Evolutionary conservation across 2,113 vertebrate genomes (phyloP).

Genomic region (Mirounga angustirostris): DNA sequence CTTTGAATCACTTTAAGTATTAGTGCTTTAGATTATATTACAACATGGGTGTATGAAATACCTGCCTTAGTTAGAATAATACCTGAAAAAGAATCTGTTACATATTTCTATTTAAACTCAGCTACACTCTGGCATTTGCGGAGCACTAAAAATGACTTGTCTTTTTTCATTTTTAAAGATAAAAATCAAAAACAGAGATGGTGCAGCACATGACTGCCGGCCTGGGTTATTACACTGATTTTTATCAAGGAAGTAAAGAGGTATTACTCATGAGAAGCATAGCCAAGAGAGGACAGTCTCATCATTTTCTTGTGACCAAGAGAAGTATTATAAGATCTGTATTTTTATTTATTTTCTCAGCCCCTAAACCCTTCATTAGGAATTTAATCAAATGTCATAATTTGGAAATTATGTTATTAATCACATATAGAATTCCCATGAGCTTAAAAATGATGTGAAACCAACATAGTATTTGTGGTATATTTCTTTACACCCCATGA

Average conservation of each 20-base stretch:
- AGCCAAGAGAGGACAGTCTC: background rate
- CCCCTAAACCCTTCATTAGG: background rate
- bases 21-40: constrained; percentile 20
- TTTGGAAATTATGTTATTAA: constrained; percentile 13
- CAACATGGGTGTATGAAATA: background rate
- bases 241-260: background rate
- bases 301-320: background rate
- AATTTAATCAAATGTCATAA: constrained; percentile 17
- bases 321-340: background rate
- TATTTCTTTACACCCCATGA: background rate
- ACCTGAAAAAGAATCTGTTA: background rate
- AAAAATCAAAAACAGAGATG: constrained; percentile 40
- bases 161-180: background rate
- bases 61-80: background rate
- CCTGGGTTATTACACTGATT: background rate
- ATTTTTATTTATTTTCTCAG: background rate
- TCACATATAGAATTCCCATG: background rate
- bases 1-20: constrained; percentile 11
- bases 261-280: background rate
- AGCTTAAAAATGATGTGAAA: constrained; percentile 14
- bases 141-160: background rate
- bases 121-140: background rate
- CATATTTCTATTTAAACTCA: background rate
- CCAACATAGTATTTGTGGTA: background rate
- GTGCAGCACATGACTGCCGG: background rate